Evolutionary conservation across 2,797 vertebrate species (phyloP).

Genomic region (Diglossa cyanea): DNA sequence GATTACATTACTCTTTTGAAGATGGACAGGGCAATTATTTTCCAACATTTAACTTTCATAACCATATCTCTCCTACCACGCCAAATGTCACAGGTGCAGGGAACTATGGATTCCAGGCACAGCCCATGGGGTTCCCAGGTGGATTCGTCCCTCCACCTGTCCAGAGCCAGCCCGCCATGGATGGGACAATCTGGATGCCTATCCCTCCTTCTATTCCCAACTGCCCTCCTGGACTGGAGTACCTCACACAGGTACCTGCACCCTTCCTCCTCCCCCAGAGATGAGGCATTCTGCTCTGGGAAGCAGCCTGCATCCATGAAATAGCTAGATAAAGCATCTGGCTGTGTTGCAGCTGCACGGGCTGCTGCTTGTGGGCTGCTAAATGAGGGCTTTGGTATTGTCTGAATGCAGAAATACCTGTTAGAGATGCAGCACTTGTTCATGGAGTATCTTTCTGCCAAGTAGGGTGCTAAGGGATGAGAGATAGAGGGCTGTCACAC

Average conservation of each 20-base stretch:
- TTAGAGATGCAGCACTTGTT: neutral
- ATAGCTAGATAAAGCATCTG: neutral
- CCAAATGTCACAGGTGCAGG: neutral
- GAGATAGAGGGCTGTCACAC: neutral
- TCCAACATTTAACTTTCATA: neutral
- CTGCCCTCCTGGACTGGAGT: conserved; percentile 90
- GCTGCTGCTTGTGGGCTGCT: neutral
- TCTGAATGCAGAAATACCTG: neutral
- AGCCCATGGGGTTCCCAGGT: neutral
- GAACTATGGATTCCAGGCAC: neutral
- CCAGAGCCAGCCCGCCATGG: conserved; percentile 18
- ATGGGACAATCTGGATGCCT: conserved; percentile 71
- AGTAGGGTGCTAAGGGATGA: neutral
- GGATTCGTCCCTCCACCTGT: neutral
- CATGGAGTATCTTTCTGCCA: neutral
- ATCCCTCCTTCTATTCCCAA: conserved; percentile 73
- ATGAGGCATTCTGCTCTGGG: neutral
- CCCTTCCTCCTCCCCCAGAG: neutral
- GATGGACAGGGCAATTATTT: neutral
- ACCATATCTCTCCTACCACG: neutral
- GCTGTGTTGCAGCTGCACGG: neutral
- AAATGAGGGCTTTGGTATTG: neutral
- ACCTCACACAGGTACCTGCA: conserved; percentile 85
- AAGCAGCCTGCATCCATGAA: neutral
- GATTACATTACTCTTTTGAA: neutral